A percentile compares a stretch with the other conserved stretches of the same genome.
phyloP scores from a whole-genome alignment of 2,888 invertebrate species.

The Hoplodrina ambigua region DNA sequence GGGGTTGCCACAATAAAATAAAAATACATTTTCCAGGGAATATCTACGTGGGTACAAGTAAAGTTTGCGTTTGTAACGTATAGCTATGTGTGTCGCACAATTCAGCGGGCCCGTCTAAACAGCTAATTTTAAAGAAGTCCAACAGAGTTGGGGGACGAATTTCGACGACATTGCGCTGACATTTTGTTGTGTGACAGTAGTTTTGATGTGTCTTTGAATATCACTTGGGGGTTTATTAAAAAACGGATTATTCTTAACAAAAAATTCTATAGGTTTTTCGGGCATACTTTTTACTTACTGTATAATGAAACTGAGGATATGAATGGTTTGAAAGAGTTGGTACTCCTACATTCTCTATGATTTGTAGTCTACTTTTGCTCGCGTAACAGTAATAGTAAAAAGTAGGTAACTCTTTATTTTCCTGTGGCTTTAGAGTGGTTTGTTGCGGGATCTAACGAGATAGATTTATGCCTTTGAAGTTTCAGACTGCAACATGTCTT shows the following conservation, averaged over 20 bases:
- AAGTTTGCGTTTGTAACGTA: constrained; percentile 83
- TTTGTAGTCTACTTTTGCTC: background rate
- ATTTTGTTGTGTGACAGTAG: constrained; percentile 67
- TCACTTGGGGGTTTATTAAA: constrained; percentile 59
- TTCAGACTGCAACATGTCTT: background rate
- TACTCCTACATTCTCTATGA: background rate
- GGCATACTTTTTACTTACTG: constrained; percentile 8
- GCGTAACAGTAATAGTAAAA: background rate
- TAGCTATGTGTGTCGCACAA: constrained; percentile 80
- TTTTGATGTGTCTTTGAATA: constrained; percentile 59
- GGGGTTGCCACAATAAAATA: constrained; percentile 81
- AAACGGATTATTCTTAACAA: constrained; percentile 31
- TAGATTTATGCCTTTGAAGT: background rate
- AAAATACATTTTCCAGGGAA: constrained; percentile 89
- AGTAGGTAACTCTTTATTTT: background rate
- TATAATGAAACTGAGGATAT: constrained; percentile 44
- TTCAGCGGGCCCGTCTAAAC: constrained; percentile 83
- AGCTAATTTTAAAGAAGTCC: constrained; percentile 87
- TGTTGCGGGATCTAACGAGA: background rate
- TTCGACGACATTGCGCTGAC: constrained; percentile 57
- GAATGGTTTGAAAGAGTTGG: constrained; percentile 7
- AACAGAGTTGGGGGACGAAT: constrained; percentile 68
- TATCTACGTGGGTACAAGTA: constrained; percentile 87
- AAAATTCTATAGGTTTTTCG: constrained; percentile 26
- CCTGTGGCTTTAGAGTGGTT: background rate